These are phyloP conservation scores for Cataglyphis albicans DNA, from an alignment of 2,888 invertebrate species.

Conservation along the genomic window DNA sequence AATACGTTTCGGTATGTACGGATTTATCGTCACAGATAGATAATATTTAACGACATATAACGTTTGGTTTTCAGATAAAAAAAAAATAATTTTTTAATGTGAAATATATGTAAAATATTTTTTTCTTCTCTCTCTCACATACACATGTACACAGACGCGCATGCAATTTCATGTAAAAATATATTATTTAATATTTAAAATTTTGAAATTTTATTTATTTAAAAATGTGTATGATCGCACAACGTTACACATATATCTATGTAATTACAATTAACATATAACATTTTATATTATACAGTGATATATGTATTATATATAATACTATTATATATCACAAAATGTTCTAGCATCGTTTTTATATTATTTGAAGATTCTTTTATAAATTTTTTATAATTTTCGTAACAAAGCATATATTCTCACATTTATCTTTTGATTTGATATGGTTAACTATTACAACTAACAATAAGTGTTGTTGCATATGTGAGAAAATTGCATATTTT, in stretches of 20 bases:
- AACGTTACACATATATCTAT: background rate
- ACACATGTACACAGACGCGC: background rate
- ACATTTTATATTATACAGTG: background rate
- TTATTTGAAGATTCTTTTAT: background rate
- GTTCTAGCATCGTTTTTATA: background rate
- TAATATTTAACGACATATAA: slow-evolving; percentile 6
- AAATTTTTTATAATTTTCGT: background rate
- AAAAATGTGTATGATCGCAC: background rate
- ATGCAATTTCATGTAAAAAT: background rate
- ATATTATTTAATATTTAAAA: slow-evolving; percentile 9
- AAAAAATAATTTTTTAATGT: background rate
- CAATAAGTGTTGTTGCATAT: background rate
- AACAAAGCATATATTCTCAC: background rate
- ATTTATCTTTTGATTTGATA: background rate
- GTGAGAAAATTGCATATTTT: background rate
- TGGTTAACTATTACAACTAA: background rate
- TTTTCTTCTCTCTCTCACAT: background rate
- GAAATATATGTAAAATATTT: background rate
- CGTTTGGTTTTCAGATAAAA: background rate
- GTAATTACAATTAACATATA: background rate
- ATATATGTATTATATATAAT: too few species aligned
- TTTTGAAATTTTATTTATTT: background rate
- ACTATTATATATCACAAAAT: too few species aligned
- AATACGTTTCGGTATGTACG: background rate
- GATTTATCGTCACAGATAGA: background rate